Percentiles rank a stretch among this genome's conserved stretches.
Evolutionary conservation across 92 coral and sea anemone species (phyloP).

Genomic region (Palythoa grandiflora): DNA sequence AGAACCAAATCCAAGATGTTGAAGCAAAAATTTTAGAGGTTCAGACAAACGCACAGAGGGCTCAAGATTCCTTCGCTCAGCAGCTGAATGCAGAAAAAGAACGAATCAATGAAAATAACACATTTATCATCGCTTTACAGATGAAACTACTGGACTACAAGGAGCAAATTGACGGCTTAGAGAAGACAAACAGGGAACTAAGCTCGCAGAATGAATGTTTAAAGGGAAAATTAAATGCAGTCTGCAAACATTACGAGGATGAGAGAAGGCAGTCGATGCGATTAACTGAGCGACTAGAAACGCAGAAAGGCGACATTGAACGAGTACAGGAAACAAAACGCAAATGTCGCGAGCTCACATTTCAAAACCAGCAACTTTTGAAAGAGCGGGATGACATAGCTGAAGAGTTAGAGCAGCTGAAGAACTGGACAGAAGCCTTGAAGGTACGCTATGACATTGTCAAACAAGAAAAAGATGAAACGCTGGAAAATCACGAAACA

Average conservation of each 20-base stretch:
- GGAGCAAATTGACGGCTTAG: conserved; percentile 81
- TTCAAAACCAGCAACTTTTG: conserved; percentile 73
- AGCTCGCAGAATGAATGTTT: conserved; percentile 64
- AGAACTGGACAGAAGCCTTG: conserved; percentile 90
- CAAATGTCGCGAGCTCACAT: conserved; percentile 83
- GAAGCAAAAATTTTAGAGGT: conserved; percentile 67
- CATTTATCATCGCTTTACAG: conserved; percentile 92
- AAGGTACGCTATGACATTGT: conserved; percentile 95
- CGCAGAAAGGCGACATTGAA: conserved; percentile 87
- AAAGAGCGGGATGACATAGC: conserved; percentile 78
- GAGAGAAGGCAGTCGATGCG: conserved; percentile 95
- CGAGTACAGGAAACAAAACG: conserved; percentile 81
- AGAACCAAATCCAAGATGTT: conserved; percentile 69
- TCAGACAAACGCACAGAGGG: conserved; percentile 75
- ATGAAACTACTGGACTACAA: conserved; percentile 90
- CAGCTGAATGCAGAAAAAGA: conserved; percentile 72
- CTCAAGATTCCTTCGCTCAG: conserved; percentile 66
- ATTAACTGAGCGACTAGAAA: conserved; percentile 79
- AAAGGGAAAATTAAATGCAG: conserved; percentile 69
- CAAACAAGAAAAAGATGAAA: conserved; percentile 85
- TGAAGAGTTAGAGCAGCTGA: conserved; percentile 80
- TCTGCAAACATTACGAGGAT: conserved; percentile 77
- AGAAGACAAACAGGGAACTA: conserved; percentile 67
- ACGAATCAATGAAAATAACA: conserved; percentile 87
- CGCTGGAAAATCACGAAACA: conserved; percentile 81